Evolutionary conservation across 2,113 vertebrate species (phyloP).

Genomic region (Psittacula cyanocephala): DNA sequence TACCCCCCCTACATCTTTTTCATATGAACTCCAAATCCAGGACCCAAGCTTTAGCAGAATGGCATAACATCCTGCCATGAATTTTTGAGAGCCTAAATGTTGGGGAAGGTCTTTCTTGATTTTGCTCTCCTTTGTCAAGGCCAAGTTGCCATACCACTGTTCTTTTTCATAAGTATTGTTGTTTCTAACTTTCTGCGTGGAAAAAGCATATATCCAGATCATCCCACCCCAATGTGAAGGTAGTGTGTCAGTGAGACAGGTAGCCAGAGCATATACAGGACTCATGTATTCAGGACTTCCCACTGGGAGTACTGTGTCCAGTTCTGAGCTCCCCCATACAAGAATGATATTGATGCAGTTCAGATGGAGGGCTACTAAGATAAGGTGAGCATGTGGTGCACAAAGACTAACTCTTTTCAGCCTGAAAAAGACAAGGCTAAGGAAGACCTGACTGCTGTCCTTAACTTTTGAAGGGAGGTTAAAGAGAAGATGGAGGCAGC

Average conservation of each 20-base stretch:
- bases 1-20: neutral
- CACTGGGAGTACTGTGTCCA: neutral
- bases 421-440: neutral
- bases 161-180: neutral
- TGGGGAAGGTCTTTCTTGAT: neutral
- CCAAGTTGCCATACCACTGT: neutral
- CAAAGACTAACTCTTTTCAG: neutral
- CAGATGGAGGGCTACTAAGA: neutral
- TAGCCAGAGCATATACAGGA: neutral
- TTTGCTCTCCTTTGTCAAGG: neutral
- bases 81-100: neutral
- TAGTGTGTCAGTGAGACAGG: neutral
- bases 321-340: neutral
- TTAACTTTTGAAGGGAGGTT: neutral
- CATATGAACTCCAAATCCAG: neutral
- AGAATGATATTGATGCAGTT: accelerated
- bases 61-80: neutral
- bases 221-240: neutral
- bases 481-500: neutral
- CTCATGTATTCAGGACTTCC: neutral
- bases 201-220: neutral
- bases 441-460: neutral
- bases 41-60: neutral
- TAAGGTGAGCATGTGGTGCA: neutral
- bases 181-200: neutral